Evolutionary conservation across 2,113 vertebrate genomes (phyloP).

Genomic region (Empidonax traillii): DNA sequence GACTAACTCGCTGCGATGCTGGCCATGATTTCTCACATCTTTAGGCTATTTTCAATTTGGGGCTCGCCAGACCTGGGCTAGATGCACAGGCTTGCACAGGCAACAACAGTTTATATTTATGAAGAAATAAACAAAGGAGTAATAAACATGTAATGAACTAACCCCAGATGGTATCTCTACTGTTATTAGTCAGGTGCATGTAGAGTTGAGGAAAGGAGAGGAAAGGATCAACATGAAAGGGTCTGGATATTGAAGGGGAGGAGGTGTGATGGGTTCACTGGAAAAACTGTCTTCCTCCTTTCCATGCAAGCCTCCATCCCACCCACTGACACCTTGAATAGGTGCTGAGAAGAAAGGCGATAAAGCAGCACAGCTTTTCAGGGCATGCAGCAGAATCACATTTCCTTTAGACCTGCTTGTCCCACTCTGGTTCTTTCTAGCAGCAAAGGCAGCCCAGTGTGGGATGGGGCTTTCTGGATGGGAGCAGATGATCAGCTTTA

Average conservation of each 20-base stretch:
- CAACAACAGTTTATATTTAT: slow-evolving; percentile 52
- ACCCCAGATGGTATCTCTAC: slow-evolving; percentile 53
- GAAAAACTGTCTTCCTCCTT: background rate
- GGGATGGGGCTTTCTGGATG: background rate
- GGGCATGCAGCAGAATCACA: background rate
- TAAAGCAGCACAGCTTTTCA: background rate
- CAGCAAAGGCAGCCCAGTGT: background rate
- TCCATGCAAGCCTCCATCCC: background rate
- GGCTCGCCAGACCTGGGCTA: background rate
- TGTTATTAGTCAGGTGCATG: slow-evolving; percentile 37
- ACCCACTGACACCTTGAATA: background rate
- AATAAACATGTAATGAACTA: slow-evolving; percentile 58
- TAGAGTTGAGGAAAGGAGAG: background rate
- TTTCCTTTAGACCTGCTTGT: background rate
- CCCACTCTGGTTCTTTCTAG: background rate
- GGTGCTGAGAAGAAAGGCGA: background rate
- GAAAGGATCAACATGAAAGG: background rate
- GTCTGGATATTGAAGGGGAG: background rate
- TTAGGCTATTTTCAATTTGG: slow-evolving; percentile 51
- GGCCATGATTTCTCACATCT: background rate
- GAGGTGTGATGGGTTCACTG: background rate
- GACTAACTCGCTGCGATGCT: background rate
- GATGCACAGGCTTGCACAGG: background rate
- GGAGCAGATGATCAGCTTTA: background rate
- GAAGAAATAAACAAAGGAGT: slow-evolving; percentile 47